Base-by-base conservation (phyloP, 2,888 invertebrate genomes). In the Ectropis crepuscularia region DNA sequence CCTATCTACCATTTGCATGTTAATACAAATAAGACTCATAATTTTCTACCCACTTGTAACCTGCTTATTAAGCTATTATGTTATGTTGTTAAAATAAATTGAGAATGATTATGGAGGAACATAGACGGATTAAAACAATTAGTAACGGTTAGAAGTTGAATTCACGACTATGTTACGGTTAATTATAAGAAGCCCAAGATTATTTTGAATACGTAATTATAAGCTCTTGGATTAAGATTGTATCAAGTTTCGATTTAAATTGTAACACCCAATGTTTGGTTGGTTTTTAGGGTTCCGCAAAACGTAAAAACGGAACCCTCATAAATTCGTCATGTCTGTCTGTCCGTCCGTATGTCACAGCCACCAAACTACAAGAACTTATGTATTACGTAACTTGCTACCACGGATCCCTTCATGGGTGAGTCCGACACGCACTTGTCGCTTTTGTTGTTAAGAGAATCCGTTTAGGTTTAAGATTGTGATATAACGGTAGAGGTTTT, bases 71-170 rank as follows among this genome's bases (percentile, higher is more conserved):
- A 45, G 45, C 49, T 65, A 60, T 59, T 61, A 61, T 43, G 46
- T 69, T 57, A 66, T 53, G 68, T 59, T 64, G 68, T 71, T 62
- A 69, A 69, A 67, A 67, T 65, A 65, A 69, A 68, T 66, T 69
- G 55, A 50, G 53, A 51, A 61, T 63, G 60, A 61, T 67, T 68
- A 68, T 47, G 45, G 59, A 36, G 55, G 50, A 65, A 51, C 58
- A 11, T 53, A 54, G 58, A 57, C 62, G 50, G 51, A 48, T 61
- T 42, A 37, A 49, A 60, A 64, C 42, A 55, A 64, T 60, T 64
- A 64, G 54, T 55, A 55, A 64, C 53, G 12, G 64, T 46, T 55
- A 50, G 38, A 16, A 57, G 12, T 43, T 12, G 11, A 51, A 43
- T 59, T 59, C 50, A 42, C 51, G 63, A 55, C 38, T 59, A 42